Conservation (phyloP, 2,113 vertebrate genomes). For the Lampris megalopsis region DNA sequence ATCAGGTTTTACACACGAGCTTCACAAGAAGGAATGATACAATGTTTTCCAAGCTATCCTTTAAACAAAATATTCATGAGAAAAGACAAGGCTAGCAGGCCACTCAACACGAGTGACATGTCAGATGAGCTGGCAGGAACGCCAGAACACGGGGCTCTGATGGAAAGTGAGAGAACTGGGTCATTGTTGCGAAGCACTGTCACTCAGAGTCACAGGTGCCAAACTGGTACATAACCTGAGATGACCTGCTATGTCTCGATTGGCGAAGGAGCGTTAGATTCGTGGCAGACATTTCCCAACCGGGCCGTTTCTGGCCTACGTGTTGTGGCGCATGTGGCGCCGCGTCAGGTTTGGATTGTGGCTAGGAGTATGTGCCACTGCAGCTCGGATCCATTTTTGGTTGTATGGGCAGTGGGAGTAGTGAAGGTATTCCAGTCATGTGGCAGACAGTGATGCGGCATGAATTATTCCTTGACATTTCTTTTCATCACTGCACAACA, state of each 20-base stretch:
- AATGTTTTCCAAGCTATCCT: not conserved
- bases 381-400: constrained; percentile 16
- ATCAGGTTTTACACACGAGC: too few species aligned
- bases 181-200: constrained; percentile 57
- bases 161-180: constrained; percentile 74
- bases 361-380: constrained; percentile 14
- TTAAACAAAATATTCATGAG: not conserved
- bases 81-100: not conserved
- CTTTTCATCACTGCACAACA: too few species aligned
- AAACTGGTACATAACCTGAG: constrained; percentile 44
- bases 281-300: constrained; percentile 26
- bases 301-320: constrained; percentile 20
- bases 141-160: constrained; percentile 49
- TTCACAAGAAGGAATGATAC: not conserved
- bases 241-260: constrained; percentile 49
- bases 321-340: constrained; percentile 10
- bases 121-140: constrained; percentile 39
- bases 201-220: constrained; percentile 41
- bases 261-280: constrained; percentile 20
- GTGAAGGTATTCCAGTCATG: too few species aligned
- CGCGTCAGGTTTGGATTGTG: constrained; percentile 7
- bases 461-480: too few species aligned
- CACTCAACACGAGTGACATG: constrained; percentile 23
- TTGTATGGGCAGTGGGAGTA: not conserved
- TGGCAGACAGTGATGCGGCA: too few species aligned